Evolutionary conservation across 2,888 invertebrate genomes (phyloP), one percentile per base, ranked within the genome.

Genomic region (Xestia ashworthii): DNA sequence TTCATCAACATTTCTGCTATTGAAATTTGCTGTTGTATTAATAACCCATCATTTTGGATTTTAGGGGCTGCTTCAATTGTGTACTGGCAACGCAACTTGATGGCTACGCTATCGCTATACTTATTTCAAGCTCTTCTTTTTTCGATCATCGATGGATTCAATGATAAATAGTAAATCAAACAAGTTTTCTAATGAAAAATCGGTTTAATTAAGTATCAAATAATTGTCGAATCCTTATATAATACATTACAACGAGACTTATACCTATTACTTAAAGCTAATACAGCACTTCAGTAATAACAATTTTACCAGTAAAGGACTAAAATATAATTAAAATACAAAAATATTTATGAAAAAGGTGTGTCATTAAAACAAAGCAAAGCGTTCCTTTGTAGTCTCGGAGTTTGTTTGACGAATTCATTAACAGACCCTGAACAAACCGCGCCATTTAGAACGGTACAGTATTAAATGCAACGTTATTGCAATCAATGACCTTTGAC

Each of bases 371-470:
- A 69, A 82, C 83, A 78, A 83, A 78, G 65, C 38, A 69, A 58
- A 74, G 14, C 22, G 62, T 81, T 82, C 69, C 55, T 81, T 81
- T 76, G 65, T 85, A 74, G 62, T 79, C 66, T 71, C 76, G 11
- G 44, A 76, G 60, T 68, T 77, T 80, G 74, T 76, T 85, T 84
- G 69, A 73, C 50, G 48, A 75, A 75, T 73, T 74, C 16, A 75
- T 83, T 72, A 58, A 53, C 70, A 46, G 67, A 82, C 38, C 38
- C 71, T 64, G 62, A 76, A 75, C 53, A 75, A 83, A 74, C 44
- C n/a, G 11, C 44, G 50, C 50, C 71, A 67, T 76, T 73, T 72
- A 62, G 38, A 80, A 67, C n/a, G 67, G 32, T 73, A 64, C 19
- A 44, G 58, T 69, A 74, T 80, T 71, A 46, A 72, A 66, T 70